Conservation (phyloP, 2,113 vertebrate species). For the Eclectus roratus region DNA sequence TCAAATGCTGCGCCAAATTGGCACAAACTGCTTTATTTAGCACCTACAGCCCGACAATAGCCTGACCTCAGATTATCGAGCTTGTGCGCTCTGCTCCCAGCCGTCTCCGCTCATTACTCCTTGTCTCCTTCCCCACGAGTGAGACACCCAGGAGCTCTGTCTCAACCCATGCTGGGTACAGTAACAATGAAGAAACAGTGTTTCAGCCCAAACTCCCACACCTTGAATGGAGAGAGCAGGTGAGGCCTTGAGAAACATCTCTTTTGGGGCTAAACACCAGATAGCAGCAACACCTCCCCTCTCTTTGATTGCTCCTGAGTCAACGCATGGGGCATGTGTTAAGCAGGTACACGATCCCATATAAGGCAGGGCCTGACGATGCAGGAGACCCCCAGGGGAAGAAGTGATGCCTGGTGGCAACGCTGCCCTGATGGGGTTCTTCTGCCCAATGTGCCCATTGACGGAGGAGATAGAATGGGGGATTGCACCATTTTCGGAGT, state of each 20-base stretch:
- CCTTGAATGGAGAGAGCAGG: background rate
- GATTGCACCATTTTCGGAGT: background rate
- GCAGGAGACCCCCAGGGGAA: background rate
- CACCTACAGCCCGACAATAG: background rate
- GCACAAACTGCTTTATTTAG: background rate
- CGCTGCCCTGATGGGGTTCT: background rate
- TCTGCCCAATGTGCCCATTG: background rate
- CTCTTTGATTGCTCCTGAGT: background rate
- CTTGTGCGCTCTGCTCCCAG: rapidly evolving
- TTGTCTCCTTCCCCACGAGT: background rate
- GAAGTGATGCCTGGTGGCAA: rapidly evolving
- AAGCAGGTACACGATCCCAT: rapidly evolving
- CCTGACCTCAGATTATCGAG: background rate
- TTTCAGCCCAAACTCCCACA: background rate
- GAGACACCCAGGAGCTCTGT: rapidly evolving
- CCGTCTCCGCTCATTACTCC: background rate
- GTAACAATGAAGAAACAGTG: background rate
- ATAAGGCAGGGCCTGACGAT: background rate
- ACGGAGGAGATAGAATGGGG: background rate
- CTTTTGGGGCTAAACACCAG: background rate
- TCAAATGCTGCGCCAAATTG: background rate
- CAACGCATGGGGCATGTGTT: too few species aligned
- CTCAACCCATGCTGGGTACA: rapidly evolving
- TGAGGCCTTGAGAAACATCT: background rate
- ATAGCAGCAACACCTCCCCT: background rate